Evolutionary conservation across 2,797 vertebrate genomes (phyloP).

Genomic region (Miichthys miiuy): DNA sequence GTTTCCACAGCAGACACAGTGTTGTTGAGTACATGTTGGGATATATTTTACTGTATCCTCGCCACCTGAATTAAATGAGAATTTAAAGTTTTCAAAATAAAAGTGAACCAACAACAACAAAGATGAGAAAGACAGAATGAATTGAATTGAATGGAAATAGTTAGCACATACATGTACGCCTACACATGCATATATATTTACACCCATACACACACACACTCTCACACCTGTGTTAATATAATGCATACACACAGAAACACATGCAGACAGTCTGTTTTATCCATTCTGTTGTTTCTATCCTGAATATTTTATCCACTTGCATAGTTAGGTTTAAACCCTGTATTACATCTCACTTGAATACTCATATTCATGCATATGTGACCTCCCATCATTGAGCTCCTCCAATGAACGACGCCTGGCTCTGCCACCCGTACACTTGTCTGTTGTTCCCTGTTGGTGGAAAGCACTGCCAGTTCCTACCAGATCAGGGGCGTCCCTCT

Average conservation of each 20-base stretch:
- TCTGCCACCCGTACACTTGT: no score
- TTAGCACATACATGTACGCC: not conserved
- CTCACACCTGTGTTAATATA: not conserved
- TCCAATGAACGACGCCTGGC: no score
- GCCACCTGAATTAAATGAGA: no score
- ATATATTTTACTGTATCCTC: no score
- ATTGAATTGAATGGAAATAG: not conserved
- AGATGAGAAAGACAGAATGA: not conserved
- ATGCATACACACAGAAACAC: not conserved
- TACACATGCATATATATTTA: not conserved
- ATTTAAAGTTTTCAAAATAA: not conserved
- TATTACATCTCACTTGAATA: no score
- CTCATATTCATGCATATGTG: no score
- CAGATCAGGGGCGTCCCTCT: no score
- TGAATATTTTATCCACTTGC: not conserved
- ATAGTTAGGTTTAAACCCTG: not conserved
- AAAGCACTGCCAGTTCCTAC: no score
- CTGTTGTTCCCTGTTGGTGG: no score
- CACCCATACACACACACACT: not conserved
- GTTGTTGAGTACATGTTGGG: no score
- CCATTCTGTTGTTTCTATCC: not conserved
- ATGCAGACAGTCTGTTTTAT: not conserved
- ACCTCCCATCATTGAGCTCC: no score
- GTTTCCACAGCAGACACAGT: no score
- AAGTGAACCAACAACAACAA: not conserved